These are phyloP conservation scores for Eugnorisma glareosa DNA, from an alignment of 2,888 invertebrate species.

Conservation along the genomic window DNA sequence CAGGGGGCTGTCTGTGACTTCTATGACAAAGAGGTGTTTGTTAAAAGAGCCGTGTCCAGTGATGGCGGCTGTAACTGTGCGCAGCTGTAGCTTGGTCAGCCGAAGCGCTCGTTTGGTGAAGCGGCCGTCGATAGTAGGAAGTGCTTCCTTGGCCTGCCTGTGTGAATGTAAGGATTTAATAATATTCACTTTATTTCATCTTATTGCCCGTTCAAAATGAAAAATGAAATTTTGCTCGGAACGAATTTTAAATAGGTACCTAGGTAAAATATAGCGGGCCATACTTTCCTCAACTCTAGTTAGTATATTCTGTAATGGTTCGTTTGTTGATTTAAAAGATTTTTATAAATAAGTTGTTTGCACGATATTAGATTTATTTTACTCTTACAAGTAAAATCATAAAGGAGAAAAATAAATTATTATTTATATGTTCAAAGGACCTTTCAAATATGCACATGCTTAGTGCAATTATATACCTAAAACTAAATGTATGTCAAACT, in stretches of 20 bases:
- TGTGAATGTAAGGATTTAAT: conserved; percentile 45
- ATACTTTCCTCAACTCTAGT: conserved; percentile 28
- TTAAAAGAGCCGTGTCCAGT: too few species aligned
- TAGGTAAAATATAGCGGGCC: conserved; percentile 22
- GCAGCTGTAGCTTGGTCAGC: too few species aligned
- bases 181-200: conserved; percentile 58
- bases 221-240: conserved; percentile 61
- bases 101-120: too few species aligned
- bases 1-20: too few species aligned
- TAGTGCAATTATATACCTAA: neutral
- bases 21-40: too few species aligned
- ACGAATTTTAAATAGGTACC: conserved; percentile 62
- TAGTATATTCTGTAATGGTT: conserved; percentile 13
- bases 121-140: too few species aligned
- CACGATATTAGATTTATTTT: neutral
- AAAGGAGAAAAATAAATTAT: neutral
- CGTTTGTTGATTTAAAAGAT: neutral
- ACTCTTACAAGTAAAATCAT: neutral
- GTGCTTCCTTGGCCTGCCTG: too few species aligned
- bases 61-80: too few species aligned
- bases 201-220: conserved; percentile 55
- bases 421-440: neutral
- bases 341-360: neutral
- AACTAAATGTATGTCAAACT: neutral
- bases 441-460: neutral